Evolutionary conservation across 2,113 vertebrate species (phyloP).

Genomic region (Nycticorax nycticorax): DNA sequence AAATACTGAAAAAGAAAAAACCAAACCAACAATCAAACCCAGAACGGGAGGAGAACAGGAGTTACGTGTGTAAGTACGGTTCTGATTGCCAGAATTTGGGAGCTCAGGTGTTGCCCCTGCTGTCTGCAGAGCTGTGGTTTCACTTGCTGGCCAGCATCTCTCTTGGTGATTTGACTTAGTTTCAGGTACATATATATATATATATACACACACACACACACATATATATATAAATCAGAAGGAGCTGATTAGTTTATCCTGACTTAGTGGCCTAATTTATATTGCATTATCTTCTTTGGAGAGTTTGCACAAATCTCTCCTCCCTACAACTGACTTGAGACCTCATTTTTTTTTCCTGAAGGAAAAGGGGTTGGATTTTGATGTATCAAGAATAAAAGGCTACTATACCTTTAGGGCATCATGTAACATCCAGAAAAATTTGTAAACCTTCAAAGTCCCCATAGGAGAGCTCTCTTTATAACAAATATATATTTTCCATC

Average conservation of each 20-base stretch:
- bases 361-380: neutral
- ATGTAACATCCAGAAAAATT: neutral
- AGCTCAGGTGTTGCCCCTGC: neutral
- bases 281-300: neutral
- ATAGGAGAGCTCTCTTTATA: neutral
- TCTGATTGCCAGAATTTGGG: neutral
- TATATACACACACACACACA: no score
- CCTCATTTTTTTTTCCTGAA: neutral
- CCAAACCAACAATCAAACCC: neutral
- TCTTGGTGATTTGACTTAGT: neutral
- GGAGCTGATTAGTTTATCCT: neutral
- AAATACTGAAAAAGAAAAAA: neutral
- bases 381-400: neutral
- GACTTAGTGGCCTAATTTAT: neutral
- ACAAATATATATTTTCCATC: neutral
- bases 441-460: neutral
- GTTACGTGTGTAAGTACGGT: neutral
- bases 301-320: neutral
- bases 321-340: neutral
- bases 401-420: neutral
- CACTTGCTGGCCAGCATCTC: neutral
- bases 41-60: neutral
- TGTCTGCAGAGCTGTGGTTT: neutral
- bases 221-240: neutral
- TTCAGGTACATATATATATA: no score